Percentiles rank a stretch among this genome's conserved stretches.
Evolutionary conservation across 2,888 invertebrate species (phyloP).

Genomic region (Epinotia bilunana): DNA sequence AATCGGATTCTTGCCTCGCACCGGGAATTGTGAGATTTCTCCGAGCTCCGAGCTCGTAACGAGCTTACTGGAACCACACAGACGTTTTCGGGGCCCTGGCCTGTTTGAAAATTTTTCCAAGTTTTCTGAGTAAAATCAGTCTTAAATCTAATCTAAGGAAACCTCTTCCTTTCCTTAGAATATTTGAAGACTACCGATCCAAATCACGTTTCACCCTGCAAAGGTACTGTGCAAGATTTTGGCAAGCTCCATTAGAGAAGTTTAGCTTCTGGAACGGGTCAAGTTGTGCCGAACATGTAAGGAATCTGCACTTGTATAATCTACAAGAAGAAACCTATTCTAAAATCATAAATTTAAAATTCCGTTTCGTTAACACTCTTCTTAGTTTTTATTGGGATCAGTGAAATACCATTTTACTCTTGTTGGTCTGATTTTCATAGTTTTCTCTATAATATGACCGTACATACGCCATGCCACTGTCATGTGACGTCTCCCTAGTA

Average conservation of each 20-base stretch:
- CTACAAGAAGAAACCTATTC: not conserved
- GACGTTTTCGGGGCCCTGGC: conserved; percentile 23
- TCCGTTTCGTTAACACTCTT: too few relatives aligned
- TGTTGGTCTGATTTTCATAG: too few relatives aligned
- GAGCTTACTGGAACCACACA: conserved; percentile 24
- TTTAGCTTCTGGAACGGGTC: not conserved
- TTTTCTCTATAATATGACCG: too few relatives aligned
- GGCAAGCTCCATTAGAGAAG: not conserved
- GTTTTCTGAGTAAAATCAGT: not conserved
- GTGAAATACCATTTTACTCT: too few relatives aligned
- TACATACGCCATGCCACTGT: too few relatives aligned
- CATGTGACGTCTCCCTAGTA: too few relatives aligned
- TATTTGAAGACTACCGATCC: not conserved
- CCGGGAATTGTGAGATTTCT: conserved; percentile 46
- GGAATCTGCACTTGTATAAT: too few relatives aligned
- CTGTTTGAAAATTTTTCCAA: not conserved
- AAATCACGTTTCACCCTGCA: not conserved
- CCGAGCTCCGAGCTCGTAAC: conserved; percentile 26
- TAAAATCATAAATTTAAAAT: too few relatives aligned
- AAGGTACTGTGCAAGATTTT: not conserved
- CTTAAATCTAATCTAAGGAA: not conserved
- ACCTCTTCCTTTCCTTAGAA: not conserved
- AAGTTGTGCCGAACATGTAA: not conserved
- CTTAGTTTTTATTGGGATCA: too few relatives aligned
- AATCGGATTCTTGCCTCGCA: conserved; percentile 46